These are phyloP conservation scores for Dissostichus mawsoni DNA, from an alignment of 2,113 vertebrate genomes.

Conservation along the genomic window DNA sequence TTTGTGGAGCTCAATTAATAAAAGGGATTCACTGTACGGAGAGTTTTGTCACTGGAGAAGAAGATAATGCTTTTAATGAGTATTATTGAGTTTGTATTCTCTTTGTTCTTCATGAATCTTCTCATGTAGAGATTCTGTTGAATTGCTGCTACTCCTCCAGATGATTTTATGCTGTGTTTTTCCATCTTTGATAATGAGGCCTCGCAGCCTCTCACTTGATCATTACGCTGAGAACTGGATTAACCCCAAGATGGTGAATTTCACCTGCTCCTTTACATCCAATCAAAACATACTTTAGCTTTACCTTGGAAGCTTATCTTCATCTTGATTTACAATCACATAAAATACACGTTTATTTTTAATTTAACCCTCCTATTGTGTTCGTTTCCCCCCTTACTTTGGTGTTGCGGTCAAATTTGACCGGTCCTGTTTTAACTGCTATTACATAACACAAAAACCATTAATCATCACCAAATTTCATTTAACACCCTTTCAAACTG, in stretches of 20 bases:
- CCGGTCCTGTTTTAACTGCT: too few species aligned
- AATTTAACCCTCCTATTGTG: too few species aligned
- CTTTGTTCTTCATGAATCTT: neutral
- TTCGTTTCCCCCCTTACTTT: too few species aligned
- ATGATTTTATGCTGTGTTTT: neutral
- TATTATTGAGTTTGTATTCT: neutral
- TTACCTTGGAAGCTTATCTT: too few species aligned
- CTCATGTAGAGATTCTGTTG: neutral
- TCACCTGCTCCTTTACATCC: neutral
- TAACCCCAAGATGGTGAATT: neutral
- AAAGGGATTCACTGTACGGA: slow-evolving; percentile 1
- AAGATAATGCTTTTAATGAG: slow-evolving; percentile 6
- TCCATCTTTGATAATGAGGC: neutral
- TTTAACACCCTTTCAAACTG: too few species aligned
- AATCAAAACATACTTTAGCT: too few species aligned
- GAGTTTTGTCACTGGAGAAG: slow-evolving; percentile 1
- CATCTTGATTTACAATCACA: neutral
- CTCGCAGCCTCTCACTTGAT: neutral
- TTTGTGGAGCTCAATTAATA: slow-evolving; percentile 22
- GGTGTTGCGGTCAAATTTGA: too few species aligned
- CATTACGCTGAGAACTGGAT: neutral
- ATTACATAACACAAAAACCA: too few species aligned
- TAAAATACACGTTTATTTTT: neutral
- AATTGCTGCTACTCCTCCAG: neutral
- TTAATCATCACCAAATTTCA: too few species aligned